Evolutionary conservation across 2,113 vertebrate species (phyloP).

Genomic region (Fukomys damarensis): DNA sequence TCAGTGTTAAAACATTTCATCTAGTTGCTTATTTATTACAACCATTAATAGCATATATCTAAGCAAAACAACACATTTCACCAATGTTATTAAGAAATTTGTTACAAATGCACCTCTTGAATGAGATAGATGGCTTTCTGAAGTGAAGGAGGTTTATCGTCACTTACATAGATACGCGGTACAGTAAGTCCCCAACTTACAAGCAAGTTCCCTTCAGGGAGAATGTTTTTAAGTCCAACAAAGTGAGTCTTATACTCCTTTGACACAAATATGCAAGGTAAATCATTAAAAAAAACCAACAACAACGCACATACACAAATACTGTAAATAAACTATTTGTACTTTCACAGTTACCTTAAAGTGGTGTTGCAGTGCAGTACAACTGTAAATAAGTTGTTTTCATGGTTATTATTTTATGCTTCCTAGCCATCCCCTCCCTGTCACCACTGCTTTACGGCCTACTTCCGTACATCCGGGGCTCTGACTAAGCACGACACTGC

Average conservation of each 20-base stretch:
- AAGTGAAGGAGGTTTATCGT: background rate
- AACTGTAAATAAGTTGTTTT: too few species aligned
- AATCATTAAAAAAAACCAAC: background rate
- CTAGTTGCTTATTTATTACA: background rate
- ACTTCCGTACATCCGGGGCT: background rate
- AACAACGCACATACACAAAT: background rate
- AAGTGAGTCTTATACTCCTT: background rate
- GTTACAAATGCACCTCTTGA: background rate
- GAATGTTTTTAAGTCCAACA: background rate
- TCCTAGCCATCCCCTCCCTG: background rate
- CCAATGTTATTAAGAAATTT: background rate
- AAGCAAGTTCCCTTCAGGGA: background rate
- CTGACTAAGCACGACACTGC: background rate
- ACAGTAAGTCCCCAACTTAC: background rate
- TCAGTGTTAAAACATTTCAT: background rate
- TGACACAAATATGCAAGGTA: background rate
- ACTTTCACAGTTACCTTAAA: background rate
- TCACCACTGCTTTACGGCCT: background rate
- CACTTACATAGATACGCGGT: background rate
- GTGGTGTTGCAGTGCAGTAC: too few species aligned
- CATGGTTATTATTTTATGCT: rapidly evolving
- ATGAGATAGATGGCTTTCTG: background rate
- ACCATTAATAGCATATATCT: background rate
- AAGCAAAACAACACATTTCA: background rate
- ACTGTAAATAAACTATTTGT: background rate